phyloP scores from a whole-genome alignment of 2,113 vertebrate genomes.

The Salvator merianae region DNA sequence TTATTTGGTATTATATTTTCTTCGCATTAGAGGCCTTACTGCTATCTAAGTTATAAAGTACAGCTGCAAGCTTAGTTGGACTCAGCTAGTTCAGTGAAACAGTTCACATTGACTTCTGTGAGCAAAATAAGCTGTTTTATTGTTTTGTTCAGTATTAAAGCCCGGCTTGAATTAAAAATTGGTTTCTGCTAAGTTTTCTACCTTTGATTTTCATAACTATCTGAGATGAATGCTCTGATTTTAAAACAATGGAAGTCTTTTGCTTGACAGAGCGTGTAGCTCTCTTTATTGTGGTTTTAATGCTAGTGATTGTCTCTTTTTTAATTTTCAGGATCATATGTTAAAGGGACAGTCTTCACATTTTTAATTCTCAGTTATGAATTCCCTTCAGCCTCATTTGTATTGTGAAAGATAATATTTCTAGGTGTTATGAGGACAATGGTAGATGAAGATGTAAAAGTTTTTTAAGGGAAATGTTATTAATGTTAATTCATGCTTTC shows the following conservation, averaged over 20 bases:
- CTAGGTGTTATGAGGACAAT: background rate
- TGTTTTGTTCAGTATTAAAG: slow-evolving; percentile 17
- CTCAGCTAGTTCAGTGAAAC: slow-evolving; percentile 10
- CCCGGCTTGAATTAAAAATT: slow-evolving; percentile 32
- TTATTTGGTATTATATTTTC: background rate
- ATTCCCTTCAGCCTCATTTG: background rate
- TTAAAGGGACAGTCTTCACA: background rate
- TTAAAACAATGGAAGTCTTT: background rate
- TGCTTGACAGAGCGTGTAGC: slow-evolving; percentile 13
- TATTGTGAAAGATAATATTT: background rate
- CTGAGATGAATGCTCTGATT: slow-evolving; percentile 9
- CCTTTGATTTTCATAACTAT: slow-evolving; percentile 17
- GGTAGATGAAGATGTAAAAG: background rate
- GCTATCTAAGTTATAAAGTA: background rate
- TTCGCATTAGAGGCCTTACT: background rate
- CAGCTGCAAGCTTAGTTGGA: background rate
- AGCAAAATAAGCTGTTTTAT: background rate
- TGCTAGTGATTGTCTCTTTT: background rate
- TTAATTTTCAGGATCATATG: background rate
- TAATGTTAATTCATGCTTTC: background rate
- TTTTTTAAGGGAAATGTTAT: background rate
- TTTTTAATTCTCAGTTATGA: background rate
- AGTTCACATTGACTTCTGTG: slow-evolving; percentile 10
- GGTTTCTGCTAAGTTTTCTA: background rate
- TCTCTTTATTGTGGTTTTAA: background rate